Evolutionary conservation across 2,797 vertebrate species (phyloP).

Genomic region (Meda fulgida): DNA sequence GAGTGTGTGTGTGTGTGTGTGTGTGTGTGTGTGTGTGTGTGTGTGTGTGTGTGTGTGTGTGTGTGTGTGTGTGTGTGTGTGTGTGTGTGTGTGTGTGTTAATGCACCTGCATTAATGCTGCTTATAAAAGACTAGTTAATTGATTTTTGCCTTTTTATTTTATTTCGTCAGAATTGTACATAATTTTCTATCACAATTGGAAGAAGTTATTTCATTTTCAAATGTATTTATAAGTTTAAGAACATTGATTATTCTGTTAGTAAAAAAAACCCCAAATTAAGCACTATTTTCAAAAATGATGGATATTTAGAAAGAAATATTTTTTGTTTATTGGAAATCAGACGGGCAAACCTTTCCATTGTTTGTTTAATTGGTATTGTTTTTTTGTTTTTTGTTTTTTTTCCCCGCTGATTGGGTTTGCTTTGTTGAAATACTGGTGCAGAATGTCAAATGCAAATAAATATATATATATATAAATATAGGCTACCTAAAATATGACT

Average conservation of each 20-base stretch:
- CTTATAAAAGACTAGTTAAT: neutral
- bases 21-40: no score
- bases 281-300: neutral
- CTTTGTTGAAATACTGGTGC: neutral
- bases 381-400: neutral
- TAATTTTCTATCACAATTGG: neutral
- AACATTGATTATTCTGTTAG: neutral
- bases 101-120: no score
- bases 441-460: neutral
- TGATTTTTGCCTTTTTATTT: neutral
- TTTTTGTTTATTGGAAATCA: conserved; percentile 8
- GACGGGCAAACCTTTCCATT: neutral
- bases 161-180: neutral
- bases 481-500: neutral
- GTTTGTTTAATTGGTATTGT: neutral
- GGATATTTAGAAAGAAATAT: neutral
- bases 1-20: no score
- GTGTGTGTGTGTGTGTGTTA: no score
- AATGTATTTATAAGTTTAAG: neutral
- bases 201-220: neutral
- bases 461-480: neutral
- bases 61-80: no score
- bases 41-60: no score
- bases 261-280: neutral
- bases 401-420: neutral